Conservation (phyloP, 2,113 vertebrate species). For the Abramis brama region DNA sequence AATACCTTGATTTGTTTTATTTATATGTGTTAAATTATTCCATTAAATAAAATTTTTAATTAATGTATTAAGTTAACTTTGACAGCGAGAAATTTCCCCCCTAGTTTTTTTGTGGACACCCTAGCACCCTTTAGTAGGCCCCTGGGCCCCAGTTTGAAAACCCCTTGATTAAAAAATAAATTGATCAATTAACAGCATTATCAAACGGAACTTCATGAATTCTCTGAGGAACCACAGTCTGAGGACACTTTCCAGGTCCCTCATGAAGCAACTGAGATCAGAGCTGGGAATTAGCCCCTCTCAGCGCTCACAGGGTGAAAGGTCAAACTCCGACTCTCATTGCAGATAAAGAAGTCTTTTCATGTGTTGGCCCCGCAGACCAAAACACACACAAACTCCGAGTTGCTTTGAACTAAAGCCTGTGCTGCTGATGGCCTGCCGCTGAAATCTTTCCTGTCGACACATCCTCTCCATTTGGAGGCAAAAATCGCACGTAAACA, state of each 20-base stretch:
- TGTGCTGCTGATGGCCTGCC: not conserved
- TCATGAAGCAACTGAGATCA: slow-evolving; percentile 66
- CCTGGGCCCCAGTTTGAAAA: not conserved
- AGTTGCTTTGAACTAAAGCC: slow-evolving; percentile 68
- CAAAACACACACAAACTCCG: slow-evolving; percentile 63
- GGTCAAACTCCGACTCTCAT: slow-evolving; percentile 67
- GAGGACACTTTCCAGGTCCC: slow-evolving; percentile 68
- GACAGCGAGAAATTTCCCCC: no score
- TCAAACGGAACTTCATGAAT: not conserved
- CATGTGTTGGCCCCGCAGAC: slow-evolving; percentile 69
- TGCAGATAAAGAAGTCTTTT: slow-evolving; percentile 76
- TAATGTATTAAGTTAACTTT: no score
- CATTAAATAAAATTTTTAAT: no score
- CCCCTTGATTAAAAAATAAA: not conserved
- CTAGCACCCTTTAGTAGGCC: not conserved
- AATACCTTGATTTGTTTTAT: not conserved
- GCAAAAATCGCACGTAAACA: not conserved
- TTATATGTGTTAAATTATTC: no score
- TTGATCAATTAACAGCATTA: not conserved
- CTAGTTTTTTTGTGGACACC: not conserved
- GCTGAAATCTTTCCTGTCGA: slow-evolving; percentile 36
- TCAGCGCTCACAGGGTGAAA: slow-evolving; percentile 70
- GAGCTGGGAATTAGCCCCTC: slow-evolving; percentile 67
- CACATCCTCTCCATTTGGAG: slow-evolving; percentile 43
- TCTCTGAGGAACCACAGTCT: slow-evolving; percentile 24